phyloP scores from a whole-genome alignment of 2,113 vertebrate species.

The Semnornis frantzii region DNA sequence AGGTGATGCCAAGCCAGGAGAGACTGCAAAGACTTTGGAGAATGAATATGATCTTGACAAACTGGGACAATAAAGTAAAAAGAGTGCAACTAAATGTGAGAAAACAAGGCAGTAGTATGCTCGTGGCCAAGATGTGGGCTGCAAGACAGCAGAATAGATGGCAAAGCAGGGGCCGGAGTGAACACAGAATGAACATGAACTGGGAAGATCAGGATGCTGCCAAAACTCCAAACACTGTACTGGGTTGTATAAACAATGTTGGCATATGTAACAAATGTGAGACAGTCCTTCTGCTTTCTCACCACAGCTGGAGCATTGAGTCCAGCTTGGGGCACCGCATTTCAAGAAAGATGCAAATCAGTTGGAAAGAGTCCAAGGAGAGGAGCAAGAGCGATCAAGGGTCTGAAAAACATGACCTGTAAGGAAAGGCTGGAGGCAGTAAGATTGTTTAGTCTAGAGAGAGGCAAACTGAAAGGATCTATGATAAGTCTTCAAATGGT shows the following conservation, averaged over 20 bases:
- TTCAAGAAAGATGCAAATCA: not conserved
- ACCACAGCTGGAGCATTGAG: not conserved
- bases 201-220: not conserved
- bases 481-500: constrained; percentile 13
- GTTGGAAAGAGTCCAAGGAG: constrained; percentile 25
- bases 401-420: constrained; percentile 24
- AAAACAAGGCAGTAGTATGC: not conserved
- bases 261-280: not conserved
- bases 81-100: not conserved
- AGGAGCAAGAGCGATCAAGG: not conserved
- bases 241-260: constrained; percentile 2
- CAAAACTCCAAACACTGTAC: not conserved
- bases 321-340: not conserved
- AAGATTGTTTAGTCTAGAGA: constrained; percentile 56
- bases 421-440: not conserved
- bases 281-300: constrained; percentile 19
- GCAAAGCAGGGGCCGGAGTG: not conserved
- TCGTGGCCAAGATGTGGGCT: not conserved
- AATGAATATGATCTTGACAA: not conserved
- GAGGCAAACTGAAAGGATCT: not conserved
- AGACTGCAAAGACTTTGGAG: not conserved
- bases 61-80: not conserved
- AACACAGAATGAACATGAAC: not conserved
- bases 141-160: not conserved
- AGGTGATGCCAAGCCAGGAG: not conserved